Evolutionary conservation across 2,797 vertebrate species (phyloP), one percentile per base, ranked within the genome.

Genomic region (Chromobotia macracanthus): DNA sequence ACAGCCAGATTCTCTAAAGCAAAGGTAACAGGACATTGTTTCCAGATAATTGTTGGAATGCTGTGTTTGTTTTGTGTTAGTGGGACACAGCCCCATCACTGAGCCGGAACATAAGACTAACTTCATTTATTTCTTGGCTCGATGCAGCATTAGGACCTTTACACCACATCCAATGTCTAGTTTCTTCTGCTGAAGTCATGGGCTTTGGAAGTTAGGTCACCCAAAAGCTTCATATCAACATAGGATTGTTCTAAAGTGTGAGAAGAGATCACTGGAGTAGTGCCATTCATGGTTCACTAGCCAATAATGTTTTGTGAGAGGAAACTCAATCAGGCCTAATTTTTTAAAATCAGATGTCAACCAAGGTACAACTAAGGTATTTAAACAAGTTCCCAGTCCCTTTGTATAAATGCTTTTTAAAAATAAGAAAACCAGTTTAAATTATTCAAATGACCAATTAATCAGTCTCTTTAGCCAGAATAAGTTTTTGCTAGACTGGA

Each of bases 21-120:
- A 89, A 86, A 86, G 85, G 88, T 88, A 85, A 88, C 84, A 82
- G 87, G 88, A 87, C 88, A 88, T 89, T 84, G 87, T 88, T 84
- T 84, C 85, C 84, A 81, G 83, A 56, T 85, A 78, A 83, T 78
- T 77, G 77, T 79, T 87, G 87, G 86, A 90, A 90, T 87, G 84
- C 60, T 80, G 85, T 76, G 87, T 75, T 67, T 86, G 86, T 88
- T 86, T 88, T 85, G 86, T 89, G 87, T 90, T 89, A 90, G 88
- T 86, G 77, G 80, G 87, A 84, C 67, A 87, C 85, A 78, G 80
- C 18, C 41, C 66, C 83, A 88, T 90, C 88, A 87, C 87, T 83
- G 87, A 90, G 88, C 85, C 71, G 83, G 86, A 81, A 81, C 80
- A 64, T 80, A 84, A 6, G 81, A 82, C 86, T 84, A 87, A 83